Evolutionary conservation across 2,888 invertebrate species (phyloP), one percentile per base, ranked within the genome.

Genomic region (Parnassius orleans): DNA sequence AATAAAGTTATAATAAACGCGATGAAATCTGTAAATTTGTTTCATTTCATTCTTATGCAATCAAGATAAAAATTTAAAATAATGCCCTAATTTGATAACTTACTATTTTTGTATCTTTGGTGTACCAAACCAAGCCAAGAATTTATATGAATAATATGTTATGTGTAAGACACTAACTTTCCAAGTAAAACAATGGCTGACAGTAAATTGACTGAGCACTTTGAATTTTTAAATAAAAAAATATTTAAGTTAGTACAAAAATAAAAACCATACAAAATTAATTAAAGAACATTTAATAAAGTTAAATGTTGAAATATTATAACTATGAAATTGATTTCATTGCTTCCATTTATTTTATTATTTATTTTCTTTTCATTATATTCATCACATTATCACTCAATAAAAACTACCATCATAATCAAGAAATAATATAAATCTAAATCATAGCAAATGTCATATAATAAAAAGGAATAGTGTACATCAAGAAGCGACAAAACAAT

Each of bases 21-120:
- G 33, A 33, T 33, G 33, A 33, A 33, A 33, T 33, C 7, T 33
- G 33, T 7, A 33, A 33, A 5, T 33, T 33, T 5, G 33, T 33
- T 33, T 33, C 33, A 33, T 33, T 33, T 33, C 33, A 33, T 33
- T 33, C 7, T 33, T 33, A 33, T 33, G 33, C 33, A 47, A 46
- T 19, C 14, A 46, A 19, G 46, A 41, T 33, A 41, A 14, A 15
- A 50, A 43, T 50, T 61, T 61, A 33, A 51, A 51, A 63, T 55
- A 55, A 58, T 59, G 58, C 51, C 58, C 54, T 63, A 55, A 59
- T 54, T 46, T 46, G 46, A 51, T 58, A 59, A 41, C 9, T 48
- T 19, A 54, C 50, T 62, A 58, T 53, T 62, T 62, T 62, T 53
- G 57, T 57, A 43, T 62, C 61, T 62, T 62, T 57, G 57, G 53